A percentile compares a stretch with the other conserved stretches of the same genome.
phyloP scores from a whole-genome alignment of 2,113 vertebrate genomes.

The Crocuta crocuta region DNA sequence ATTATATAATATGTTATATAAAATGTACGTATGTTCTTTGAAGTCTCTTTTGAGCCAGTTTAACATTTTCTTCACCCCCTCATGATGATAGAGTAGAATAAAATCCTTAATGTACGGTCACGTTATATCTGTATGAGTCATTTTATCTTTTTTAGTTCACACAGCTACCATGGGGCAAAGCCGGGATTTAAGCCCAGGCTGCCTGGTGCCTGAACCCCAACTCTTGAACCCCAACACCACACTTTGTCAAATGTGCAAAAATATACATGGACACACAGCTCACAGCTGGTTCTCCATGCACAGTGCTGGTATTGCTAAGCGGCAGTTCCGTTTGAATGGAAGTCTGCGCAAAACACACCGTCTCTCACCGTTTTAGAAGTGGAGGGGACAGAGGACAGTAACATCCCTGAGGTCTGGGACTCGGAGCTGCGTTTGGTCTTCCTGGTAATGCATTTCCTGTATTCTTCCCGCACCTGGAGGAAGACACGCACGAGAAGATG shows the following conservation, averaged over 20 bases:
- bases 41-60: not conserved
- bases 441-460: slow-evolving; percentile 18
- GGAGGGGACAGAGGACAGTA: not conserved
- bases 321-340: not conserved
- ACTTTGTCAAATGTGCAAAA: not conserved
- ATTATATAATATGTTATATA: not conserved
- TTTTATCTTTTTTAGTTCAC: not conserved
- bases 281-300: not conserved
- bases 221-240: not conserved
- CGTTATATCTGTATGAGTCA: not conserved
- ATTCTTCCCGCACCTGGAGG: slow-evolving; percentile 76
- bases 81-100: not conserved
- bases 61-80: not conserved
- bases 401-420: slow-evolving; percentile 40
- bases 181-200: not conserved
- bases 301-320: rapidly evolving
- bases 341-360: rapidly evolving
- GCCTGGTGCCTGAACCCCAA: not conserved
- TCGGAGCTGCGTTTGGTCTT: not conserved
- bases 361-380: slow-evolving; percentile 55
- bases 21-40: not conserved
- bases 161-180: not conserved
- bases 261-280: not conserved
- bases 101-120: not conserved
- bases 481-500: not conserved